Evolutionary conservation across 2,888 invertebrate species (phyloP).

Genomic region (Exocentrus adspersus): DNA sequence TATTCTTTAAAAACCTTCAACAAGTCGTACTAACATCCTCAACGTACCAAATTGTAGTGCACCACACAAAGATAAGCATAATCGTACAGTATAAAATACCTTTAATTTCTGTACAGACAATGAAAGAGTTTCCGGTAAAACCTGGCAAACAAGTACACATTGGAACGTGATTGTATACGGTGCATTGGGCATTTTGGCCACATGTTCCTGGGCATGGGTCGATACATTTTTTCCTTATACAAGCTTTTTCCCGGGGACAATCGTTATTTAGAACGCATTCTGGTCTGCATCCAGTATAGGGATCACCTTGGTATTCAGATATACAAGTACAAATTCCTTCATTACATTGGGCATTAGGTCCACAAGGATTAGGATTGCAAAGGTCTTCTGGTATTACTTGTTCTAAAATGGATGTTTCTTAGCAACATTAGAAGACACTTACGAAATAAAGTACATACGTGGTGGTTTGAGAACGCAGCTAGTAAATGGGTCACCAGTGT

Average conservation of each 20-base stretch:
- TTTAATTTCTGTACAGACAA: conserved; percentile 63
- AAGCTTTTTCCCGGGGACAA: conserved; percentile 75
- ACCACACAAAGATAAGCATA: too few species aligned
- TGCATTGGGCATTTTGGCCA: conserved; percentile 66
- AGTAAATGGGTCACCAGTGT: conserved; percentile 80
- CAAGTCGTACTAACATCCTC: too few species aligned
- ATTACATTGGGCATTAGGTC: conserved; percentile 71
- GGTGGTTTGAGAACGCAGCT: conserved; percentile 71
- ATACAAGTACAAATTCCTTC: conserved; percentile 76
- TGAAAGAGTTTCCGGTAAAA: conserved; percentile 76
- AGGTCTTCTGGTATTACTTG: conserved; percentile 66
- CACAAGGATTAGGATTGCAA: conserved; percentile 81
- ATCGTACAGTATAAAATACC: too few species aligned
- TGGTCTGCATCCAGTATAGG: conserved; percentile 79
- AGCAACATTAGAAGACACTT: not conserved
- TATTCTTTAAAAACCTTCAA: too few species aligned
- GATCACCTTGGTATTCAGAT: conserved; percentile 79
- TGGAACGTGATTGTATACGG: conserved; percentile 74
- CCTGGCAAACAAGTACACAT: conserved; percentile 74
- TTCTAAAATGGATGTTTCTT: conserved; percentile 47
- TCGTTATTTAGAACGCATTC: conserved; percentile 83
- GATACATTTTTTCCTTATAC: conserved; percentile 77
- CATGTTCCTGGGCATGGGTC: conserved; percentile 81
- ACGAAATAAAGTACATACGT: conserved; percentile 50
- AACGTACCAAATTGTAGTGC: too few species aligned